Evolutionary conservation across 2,888 invertebrate species (phyloP), one percentile per base, ranked within the genome.

Genomic region (Smittia sp.): DNA sequence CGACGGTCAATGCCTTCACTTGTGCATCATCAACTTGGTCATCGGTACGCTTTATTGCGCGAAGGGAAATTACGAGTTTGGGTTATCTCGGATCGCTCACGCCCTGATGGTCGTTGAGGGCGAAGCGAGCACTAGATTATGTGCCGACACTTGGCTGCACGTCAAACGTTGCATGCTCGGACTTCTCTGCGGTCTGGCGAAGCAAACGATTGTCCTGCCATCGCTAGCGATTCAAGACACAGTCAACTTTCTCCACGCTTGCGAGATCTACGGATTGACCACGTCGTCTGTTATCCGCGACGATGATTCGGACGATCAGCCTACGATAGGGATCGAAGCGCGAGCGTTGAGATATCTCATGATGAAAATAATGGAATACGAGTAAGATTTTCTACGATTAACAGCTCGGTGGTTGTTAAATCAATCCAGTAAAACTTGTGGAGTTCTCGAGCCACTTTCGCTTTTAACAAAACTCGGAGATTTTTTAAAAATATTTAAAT

Each of bases 51-150:
- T 99, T 41, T 99, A 99, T 81, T 99, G 98, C 80, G 94, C 98
- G 1, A 99, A 98, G 83, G 97, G 97, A 0, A 99, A 99, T 83
- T 99, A 96, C 79, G 98, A 99, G 82, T 99, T 99, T 83, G 99
- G 99, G 0, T 93, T 99, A 78, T 96, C 97, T 0, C 86, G 98
- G 75, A 94, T 99, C 0, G 96, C 98, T 79, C 98, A 98, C 82
- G 98, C 98, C 46, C 83, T 99, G 74, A 73, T 73, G 73, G 67
- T 74, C 15, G 67, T 67, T 38, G 83, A 83, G 74, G 81, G 81
- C 20, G 83, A 81, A 1, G 80, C 81, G 1, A 81, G 82, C 0
- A 78, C 81, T 1, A 93, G 98, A 80, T 85, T 99, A 7, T 98
- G 98, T 15, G 96, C 97, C 0, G 98, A 99, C 80, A 99, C 99